Conservation (phyloP, 2,113 vertebrate species). For the Megaleporinus macrocephalus region DNA sequence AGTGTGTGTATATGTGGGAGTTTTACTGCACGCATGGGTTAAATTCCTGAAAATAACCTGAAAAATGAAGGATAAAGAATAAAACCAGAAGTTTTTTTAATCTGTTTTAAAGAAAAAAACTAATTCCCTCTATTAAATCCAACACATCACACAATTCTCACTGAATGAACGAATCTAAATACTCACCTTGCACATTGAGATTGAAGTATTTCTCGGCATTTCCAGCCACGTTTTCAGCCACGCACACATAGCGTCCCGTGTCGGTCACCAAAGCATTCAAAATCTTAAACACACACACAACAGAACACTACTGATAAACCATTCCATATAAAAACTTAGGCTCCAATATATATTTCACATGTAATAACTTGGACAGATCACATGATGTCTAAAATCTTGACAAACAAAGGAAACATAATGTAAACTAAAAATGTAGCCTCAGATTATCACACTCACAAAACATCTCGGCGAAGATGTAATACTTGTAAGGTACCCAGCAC, state of each 20-base stretch:
- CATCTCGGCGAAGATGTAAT: neutral
- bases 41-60: no score
- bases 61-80: no score
- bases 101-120: no score
- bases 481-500: no score
- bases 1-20: no score
- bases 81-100: no score
- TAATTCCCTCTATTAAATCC: no score
- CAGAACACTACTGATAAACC: neutral
- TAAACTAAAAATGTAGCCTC: neutral
- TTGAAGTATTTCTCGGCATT: conserved; percentile 92
- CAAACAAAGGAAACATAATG: neutral
- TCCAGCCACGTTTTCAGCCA: conserved; percentile 89
- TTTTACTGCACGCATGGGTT: no score
- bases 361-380: no score
- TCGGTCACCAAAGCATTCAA: conserved; percentile 84
- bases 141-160: no score
- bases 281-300: conserved; percentile 78
- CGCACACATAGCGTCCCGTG: conserved; percentile 88
- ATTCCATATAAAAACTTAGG: neutral
- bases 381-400: no score
- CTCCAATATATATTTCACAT: no score
- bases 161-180: neutral
- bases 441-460: neutral
- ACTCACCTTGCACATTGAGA: conserved; percentile 91